Evolutionary conservation across 2,888 invertebrate genomes (phyloP), one percentile per base, ranked within the genome.

Genomic region (Drosophila recens): DNA sequence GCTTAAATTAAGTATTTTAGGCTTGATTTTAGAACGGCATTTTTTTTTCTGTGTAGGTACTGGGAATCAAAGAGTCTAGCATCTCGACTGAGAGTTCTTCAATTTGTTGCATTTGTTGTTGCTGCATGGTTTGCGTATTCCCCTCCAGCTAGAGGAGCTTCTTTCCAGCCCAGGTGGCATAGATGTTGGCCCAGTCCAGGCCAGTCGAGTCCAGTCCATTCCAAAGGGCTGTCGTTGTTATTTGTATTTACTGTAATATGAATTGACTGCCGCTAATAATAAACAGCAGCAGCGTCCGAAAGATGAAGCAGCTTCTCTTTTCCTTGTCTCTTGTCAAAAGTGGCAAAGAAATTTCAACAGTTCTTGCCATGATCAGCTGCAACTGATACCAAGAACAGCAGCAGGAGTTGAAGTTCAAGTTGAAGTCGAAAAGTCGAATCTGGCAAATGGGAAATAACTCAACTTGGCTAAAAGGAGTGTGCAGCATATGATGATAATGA

Each of bases 241-340:
- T 89, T 87, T 89, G 88, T 74, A 87, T 89, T 87, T 82, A 72
- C 82, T 76, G 80, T 85, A 85, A 87, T 87, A 67, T 72, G 90
- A 79, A 89, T 84, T 87, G 90, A 82, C 84, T 85, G 72, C 82
- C 59, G 82, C 90, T 82, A 87, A 84, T 84, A 89, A 84, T 89
- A 89, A 79, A 73, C 74, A 81, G 61, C 62, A 23, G 20, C 23
- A 80, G 80, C 72, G 48, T 43, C 17, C 43, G 36, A 15, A 9
- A 27, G 17, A 33, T 9, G n/a, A 11, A 30, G 23, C 23, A 23
- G 20, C 23, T n/a, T 1, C 45, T 20, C 36, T 20, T 30, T 5
- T 15, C 52, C 36, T 13, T 30, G 11, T 11, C 52, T 42, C 45
- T 20, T 54, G 40, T 54, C 59, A 59, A 38, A 23, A 64, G 53